Evolutionary conservation across 2,888 invertebrate species (phyloP).

Genomic region (Macrosiphum euphorbiae): DNA sequence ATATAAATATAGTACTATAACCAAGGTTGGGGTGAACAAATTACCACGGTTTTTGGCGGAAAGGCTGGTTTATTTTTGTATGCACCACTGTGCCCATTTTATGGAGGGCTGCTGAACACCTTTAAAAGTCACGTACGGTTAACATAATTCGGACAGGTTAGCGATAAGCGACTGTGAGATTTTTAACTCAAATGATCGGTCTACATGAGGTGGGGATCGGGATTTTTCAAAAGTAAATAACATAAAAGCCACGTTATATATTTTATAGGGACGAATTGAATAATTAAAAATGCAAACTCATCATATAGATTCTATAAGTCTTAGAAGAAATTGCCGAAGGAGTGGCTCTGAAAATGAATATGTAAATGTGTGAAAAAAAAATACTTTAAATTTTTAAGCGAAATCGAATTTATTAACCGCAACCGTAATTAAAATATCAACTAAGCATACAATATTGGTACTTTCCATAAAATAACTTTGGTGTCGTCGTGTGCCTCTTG

Average conservation of each 20-base stretch:
- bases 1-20: neutral
- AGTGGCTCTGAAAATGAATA: neutral
- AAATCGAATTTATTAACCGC: neutral
- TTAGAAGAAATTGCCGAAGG: neutral
- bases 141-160: neutral
- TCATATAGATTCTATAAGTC: neutral
- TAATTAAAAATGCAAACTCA: neutral
- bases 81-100: neutral
- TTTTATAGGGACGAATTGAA: neutral
- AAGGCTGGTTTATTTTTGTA: neutral
- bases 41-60: neutral
- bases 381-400: neutral
- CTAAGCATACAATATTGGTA: neutral
- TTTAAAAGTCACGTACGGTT: conserved; percentile 1
- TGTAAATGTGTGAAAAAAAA: neutral
- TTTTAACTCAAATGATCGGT: neutral
- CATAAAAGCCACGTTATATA: neutral
- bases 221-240: neutral
- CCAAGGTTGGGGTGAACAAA: neutral
- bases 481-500: neutral
- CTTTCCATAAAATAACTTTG: neutral
- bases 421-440: neutral
- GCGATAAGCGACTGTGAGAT: neutral
- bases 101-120: neutral
- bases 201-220: neutral